Evolutionary conservation across 2,797 vertebrate genomes (phyloP), one percentile per base, ranked within the genome.

Genomic region (Scleropages formosus): DNA sequence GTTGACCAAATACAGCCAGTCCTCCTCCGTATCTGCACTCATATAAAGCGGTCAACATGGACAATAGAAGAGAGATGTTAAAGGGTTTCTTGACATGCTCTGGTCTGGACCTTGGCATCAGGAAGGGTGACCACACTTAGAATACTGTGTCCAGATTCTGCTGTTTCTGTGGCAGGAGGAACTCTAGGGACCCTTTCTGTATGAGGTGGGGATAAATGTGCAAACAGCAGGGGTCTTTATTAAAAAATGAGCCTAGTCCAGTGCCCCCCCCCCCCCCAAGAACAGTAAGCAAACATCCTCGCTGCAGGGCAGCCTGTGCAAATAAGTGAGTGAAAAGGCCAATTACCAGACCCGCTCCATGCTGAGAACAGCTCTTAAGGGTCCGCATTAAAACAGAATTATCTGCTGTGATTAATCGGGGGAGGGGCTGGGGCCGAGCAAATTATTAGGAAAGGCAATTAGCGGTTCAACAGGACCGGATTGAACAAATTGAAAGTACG

Each of bases 401-500:
- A 84, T 87, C 84, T 81, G 81, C 1, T 64, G 10, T 66, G 84
- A 80, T 88, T 87, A 88, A 88, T 86, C 84, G 80, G 80, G 53
- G 58, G 73, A 70, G 72, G 78, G 80, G 83, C 79, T 72, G 12
- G 72, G 72, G 81, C 80, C 84, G 8, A 74, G 78, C 86, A 85
- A 90, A 86, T 89, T 85, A 87, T 87, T 86, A 88, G 27, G 89
- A 82, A 88, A 87, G 86, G 86, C 85, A 90, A 89, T 90, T 88
- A 88, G 87, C 67, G n/a, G 74, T 77, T 72, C 31, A 68, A 46
- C 74, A 69, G 77, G 77, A 67, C 68, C 78, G 4, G 74, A 75
- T 84, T 83, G 86, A 87, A 88, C 81, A 78, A 86, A 87, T 79
- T 82, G 58, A 53, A 46, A 24, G 16, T 13, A 83, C 47, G 51